Percentiles rank a stretch among this genome's conserved stretches.
These are phyloP conservation scores for Pygoscelis antarcticus DNA, from an alignment of 2,113 vertebrate genomes.

Conservation along the genomic window DNA sequence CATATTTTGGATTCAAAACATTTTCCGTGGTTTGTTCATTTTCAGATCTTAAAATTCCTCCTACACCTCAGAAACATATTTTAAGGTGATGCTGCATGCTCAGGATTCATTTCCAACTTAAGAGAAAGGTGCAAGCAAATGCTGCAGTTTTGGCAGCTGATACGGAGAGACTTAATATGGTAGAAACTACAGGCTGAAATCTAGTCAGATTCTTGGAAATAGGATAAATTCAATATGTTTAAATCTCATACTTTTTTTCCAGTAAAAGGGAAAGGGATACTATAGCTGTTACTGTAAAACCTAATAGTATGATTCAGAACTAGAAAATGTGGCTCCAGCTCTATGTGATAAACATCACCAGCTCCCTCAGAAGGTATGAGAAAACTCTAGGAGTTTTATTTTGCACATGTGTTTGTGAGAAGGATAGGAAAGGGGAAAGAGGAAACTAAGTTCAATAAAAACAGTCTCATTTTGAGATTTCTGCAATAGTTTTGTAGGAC, in stretches of 20 bases:
- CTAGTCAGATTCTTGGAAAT: conserved; percentile 18
- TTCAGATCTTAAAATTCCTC: conserved; percentile 54
- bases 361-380: neutral
- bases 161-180: neutral
- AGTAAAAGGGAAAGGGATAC: neutral
- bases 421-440: neutral
- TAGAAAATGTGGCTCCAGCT: neutral
- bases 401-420: neutral
- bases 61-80: conserved; percentile 36
- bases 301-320: neutral
- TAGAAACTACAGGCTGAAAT: conserved; percentile 12
- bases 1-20: conserved; percentile 8
- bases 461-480: neutral
- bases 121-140: conserved; percentile 47
- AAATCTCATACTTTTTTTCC: neutral
- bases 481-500: neutral
- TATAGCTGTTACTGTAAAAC: neutral
- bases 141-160: conserved; percentile 35
- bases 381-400: neutral
- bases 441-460: neutral
- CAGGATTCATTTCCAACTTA: neutral
- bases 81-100: conserved; percentile 23
- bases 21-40: conserved; percentile 14
- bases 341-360: neutral
- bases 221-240: neutral